A percentile compares a stretch with the other conserved stretches of the same genome.
Evolutionary conservation across 2,797 vertebrate genomes (phyloP).

Genomic region (Onychomys leucogaster): DNA sequence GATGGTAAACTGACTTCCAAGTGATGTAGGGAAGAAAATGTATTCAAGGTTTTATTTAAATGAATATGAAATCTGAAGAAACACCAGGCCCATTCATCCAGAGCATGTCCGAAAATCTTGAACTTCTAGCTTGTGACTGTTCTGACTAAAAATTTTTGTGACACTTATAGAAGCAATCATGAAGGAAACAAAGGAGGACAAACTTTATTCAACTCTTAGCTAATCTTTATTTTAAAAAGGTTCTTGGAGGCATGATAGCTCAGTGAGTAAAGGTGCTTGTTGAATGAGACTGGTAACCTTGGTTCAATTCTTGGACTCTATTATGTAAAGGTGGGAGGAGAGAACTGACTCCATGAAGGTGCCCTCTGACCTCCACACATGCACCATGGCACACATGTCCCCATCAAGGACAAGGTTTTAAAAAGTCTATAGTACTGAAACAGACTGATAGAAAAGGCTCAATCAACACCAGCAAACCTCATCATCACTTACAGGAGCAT

Average conservation of each 20-base stretch:
- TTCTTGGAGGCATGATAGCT: neutral
- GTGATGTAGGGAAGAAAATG: neutral
- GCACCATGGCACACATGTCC: neutral
- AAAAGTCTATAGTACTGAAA: neutral
- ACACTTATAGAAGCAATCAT: neutral
- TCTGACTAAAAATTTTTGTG: slow-evolving; percentile 14
- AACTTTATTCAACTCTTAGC: neutral
- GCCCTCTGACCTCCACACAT: neutral
- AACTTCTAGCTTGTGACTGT: neutral
- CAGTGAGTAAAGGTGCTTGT: neutral
- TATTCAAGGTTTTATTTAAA: slow-evolving; percentile 28
- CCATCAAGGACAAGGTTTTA: neutral
- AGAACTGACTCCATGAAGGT: neutral
- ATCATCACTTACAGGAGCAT: neutral
- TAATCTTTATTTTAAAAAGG: neutral
- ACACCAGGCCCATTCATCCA: neutral
- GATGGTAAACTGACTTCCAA: slow-evolving; percentile 2
- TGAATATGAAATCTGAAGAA: neutral
- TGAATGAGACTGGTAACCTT: too few relatives aligned
- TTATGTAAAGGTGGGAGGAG: neutral
- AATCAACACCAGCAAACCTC: neutral
- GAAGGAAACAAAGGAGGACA: slow-evolving; percentile 13
- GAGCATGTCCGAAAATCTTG: slow-evolving; percentile 6
- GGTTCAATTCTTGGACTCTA: neutral
- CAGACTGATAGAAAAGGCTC: neutral